Evolutionary conservation across 2,113 vertebrate species (phyloP).

Genomic region (Sphyrna mokarran): DNA sequence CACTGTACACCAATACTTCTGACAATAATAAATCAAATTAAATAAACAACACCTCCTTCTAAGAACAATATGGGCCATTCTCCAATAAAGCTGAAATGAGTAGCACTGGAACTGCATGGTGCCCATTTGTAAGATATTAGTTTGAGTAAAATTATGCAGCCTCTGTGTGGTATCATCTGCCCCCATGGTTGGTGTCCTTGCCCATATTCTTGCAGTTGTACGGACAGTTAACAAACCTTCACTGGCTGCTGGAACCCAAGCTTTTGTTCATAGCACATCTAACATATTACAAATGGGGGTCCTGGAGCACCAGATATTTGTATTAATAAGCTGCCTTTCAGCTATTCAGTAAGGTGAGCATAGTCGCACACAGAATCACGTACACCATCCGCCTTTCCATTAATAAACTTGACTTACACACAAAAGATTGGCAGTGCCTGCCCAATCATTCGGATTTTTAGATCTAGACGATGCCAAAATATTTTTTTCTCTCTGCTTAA

Average conservation of each 20-base stretch:
- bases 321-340: neutral
- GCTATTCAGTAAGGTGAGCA: neutral
- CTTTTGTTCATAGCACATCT: neutral
- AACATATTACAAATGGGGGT: neutral
- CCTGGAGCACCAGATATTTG: neutral
- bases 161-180: neutral
- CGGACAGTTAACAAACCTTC: neutral
- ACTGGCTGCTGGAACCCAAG: neutral
- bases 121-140: neutral
- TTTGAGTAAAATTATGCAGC: neutral
- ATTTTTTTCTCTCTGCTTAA: neutral
- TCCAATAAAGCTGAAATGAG: neutral
- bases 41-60: too few relatives aligned
- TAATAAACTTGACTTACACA: neutral
- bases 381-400: neutral
- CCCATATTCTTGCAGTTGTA: neutral
- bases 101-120: neutral
- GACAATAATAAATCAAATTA: too few relatives aligned
- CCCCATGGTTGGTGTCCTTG: neutral
- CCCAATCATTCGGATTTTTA: neutral
- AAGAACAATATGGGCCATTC: too few relatives aligned
- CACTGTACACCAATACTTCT: too few relatives aligned
- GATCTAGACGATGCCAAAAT: neutral
- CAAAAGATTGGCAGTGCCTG: neutral
- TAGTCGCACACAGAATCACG: neutral